These are phyloP conservation scores for Chelonus insularis DNA, from an alignment of 1,140 invertebrate genomes.

Conservation along the genomic window DNA sequence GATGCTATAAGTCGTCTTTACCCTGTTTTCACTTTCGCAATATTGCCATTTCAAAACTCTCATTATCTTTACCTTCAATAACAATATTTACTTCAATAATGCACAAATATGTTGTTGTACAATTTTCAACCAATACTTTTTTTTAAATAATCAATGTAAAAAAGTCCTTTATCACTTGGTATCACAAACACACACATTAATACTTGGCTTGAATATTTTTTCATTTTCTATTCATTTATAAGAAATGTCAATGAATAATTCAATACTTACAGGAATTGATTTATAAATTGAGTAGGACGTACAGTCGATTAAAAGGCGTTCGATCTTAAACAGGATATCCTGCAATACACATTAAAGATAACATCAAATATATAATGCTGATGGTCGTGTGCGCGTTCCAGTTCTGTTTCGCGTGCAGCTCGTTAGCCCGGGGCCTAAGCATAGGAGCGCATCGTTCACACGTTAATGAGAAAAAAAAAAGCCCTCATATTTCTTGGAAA, in stretches of 20 bases:
- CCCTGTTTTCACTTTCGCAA: constrained; percentile 9
- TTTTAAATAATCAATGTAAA: too few species aligned
- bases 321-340: constrained; percentile 31
- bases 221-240: too few species aligned
- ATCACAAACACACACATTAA: too few species aligned
- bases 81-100: too few species aligned
- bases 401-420: constrained; percentile 30
- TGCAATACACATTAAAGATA: constrained; percentile 10
- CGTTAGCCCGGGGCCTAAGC: constrained; percentile 19
- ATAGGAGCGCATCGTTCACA: constrained; percentile 3
- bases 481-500: not conserved
- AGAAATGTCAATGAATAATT: too few species aligned
- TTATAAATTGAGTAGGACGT: constrained; percentile 1
- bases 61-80: not conserved
- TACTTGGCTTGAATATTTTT: too few species aligned
- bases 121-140: too few species aligned
- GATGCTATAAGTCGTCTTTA: constrained; percentile 10
- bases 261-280: too few species aligned
- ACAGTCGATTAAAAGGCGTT: constrained; percentile 19
- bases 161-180: too few species aligned
- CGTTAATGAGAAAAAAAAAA: constrained; percentile 27
- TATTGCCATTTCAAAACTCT: not conserved
- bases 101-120: too few species aligned
- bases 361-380: not conserved
- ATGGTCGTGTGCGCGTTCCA: not conserved